Base-by-base conservation (phyloP, 2,888 invertebrate species). In the Anagyrus pseudococci region DNA sequence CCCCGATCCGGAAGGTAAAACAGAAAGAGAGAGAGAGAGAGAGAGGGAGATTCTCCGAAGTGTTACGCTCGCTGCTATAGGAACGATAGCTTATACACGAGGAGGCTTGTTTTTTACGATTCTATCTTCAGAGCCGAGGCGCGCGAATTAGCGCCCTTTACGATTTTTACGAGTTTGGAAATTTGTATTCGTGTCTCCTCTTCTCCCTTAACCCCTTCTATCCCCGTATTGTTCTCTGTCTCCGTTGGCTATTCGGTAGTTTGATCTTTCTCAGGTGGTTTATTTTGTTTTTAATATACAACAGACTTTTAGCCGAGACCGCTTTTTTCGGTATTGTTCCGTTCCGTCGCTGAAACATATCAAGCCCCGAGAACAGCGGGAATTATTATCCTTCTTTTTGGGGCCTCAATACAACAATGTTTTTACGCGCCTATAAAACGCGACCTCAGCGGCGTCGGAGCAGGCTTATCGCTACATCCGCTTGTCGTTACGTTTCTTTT, bases 351-450 rank as follows among this genome's bases (percentile, higher is more conserved):
- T 58, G 54, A 67, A 69, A 71, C 71, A 73, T 73, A 74, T 76
- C 72, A 74, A 69, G 70, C n/a, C n/a, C n/a, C n/a, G 67, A 70
- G 62, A 2, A n/a, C n/a, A n/a, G n/a, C 10, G 26, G 76, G 72
- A 76, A 76, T 76, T 76, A 76, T 76, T 75, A 71, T 71, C 71
- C 73, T 75, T 75, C 76, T 73, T 75, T 67, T 69, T 67, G 61
- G 58, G 64, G 72, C 53, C 59, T 49, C 72, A 71, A 70, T n/a
- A n/a, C 65, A 71, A 73, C 75, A 72, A 76, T 74, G 72, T 73
- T 72, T 77, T 77, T 74, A 76, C 74, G 75, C 71, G n/a, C 69
- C 74, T 74, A 74, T 78, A 77, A 76, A 77, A 29, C 48, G 43
- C 37, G 58, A 62, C 20, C 19, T 6, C 50, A 43, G 40, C 61